Evolutionary conservation across 2,113 vertebrate species (phyloP).

Genomic region (Pseudolaguvia tuberculata): DNA sequence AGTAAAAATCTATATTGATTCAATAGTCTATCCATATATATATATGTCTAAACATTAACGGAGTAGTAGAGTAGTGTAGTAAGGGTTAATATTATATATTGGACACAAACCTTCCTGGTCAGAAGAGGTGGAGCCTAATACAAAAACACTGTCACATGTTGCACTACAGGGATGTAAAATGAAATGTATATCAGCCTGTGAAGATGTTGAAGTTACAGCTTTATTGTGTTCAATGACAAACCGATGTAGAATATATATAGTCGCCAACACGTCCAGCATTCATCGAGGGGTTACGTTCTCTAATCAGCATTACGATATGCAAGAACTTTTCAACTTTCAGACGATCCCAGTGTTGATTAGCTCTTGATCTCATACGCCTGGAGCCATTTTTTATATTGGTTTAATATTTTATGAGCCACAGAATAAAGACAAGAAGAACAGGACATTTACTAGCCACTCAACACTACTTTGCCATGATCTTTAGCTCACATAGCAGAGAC

Average conservation of each 20-base stretch:
- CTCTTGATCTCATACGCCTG: conserved; percentile 48
- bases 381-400: conserved; percentile 64
- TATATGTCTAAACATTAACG: conserved; percentile 46
- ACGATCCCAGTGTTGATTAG: conserved; percentile 35
- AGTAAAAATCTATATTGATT: conserved; percentile 48
- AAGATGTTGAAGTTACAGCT: conserved; percentile 50
- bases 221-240: conserved; percentile 42
- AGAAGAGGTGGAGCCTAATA: conserved; percentile 52
- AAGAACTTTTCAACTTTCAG: conserved; percentile 48
- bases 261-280: conserved; percentile 25
- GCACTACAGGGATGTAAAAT: conserved; percentile 54
- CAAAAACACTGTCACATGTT: conserved; percentile 52
- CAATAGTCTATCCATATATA: conserved; percentile 49
- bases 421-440: conserved; percentile 54
- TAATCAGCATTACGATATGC: conserved; percentile 60
- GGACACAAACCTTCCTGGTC: conserved; percentile 66
- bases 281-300: conserved; percentile 45
- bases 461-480: conserved; percentile 58
- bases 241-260: conserved; percentile 31
- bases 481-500: conserved; percentile 30
- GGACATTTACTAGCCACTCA: conserved; percentile 49
- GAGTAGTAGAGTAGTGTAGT: conserved; percentile 42
- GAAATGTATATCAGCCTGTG: conserved; percentile 46
- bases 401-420: conserved; percentile 63
- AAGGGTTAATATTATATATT: conserved; percentile 48